Evolutionary conservation across 2,797 vertebrate genomes (phyloP).

Genomic region (Tokudaia tokunoshimensis): DNA sequence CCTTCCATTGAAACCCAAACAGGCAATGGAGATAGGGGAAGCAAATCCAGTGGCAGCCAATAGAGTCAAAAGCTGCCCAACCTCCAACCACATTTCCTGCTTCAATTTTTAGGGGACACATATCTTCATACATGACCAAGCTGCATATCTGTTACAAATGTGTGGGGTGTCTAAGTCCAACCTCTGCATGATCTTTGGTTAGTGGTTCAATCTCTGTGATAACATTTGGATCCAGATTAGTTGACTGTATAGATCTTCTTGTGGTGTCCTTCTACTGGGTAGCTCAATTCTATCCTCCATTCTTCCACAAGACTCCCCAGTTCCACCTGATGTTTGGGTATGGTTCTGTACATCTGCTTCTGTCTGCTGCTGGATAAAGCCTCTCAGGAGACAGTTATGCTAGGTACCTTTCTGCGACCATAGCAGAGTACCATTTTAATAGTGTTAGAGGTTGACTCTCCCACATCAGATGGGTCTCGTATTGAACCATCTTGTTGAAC

Average conservation of each 20-base stretch:
- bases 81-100: accelerated
- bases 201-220: background rate
- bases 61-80: background rate
- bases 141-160: background rate
- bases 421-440: too few relatives aligned
- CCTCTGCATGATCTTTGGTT: background rate
- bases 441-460: too few relatives aligned
- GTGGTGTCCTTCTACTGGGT: background rate
- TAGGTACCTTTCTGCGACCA: too few relatives aligned
- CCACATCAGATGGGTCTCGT: background rate
- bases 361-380: background rate
- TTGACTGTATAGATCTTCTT: background rate
- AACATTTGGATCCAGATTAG: background rate
- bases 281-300: background rate
- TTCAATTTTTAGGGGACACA: background rate
- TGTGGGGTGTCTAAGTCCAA: background rate
- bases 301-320: background rate
- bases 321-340: background rate
- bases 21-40: background rate
- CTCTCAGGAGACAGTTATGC: background rate
- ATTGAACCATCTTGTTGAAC: background rate
- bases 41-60: background rate
- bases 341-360: background rate
- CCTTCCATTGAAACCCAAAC: background rate
- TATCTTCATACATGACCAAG: background rate